Evolutionary conservation across 2,888 invertebrate species (phyloP).

Genomic region (Apotomis betuletana): DNA sequence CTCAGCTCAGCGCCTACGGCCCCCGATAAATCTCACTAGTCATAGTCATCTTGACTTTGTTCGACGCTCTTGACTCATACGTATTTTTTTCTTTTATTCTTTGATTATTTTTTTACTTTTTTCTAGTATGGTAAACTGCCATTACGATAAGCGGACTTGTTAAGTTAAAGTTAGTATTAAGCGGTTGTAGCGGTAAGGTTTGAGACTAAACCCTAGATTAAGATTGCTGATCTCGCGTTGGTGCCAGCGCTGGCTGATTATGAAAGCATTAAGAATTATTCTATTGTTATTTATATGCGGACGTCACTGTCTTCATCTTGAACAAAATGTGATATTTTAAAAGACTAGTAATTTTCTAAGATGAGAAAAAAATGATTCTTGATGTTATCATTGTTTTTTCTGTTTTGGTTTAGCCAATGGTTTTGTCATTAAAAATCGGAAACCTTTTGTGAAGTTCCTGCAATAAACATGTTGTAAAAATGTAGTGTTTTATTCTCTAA

Average conservation of each 20-base stretch:
- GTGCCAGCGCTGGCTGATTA: conserved; percentile 72
- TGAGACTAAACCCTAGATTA: conserved; percentile 73
- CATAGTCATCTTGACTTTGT: conserved; percentile 50
- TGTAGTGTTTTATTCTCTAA: conserved; percentile 44
- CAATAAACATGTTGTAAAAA: conserved; percentile 66
- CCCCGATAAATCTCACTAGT: conserved; percentile 65
- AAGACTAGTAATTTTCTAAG: conserved; percentile 78
- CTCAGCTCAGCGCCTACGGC: conserved; percentile 63
- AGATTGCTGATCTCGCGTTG: conserved; percentile 81
- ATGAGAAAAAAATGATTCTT: conserved; percentile 78
- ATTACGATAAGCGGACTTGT: conserved; percentile 73
- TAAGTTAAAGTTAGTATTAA: conserved; percentile 75
- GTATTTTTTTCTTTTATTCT: conserved; percentile 65
- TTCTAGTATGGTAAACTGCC: conserved; percentile 72
- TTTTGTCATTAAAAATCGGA: conserved; percentile 76
- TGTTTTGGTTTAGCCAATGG: conserved; percentile 68
- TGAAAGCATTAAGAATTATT: conserved; percentile 83
- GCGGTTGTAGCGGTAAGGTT: conserved; percentile 72
- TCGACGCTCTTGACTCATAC: conserved; percentile 53
- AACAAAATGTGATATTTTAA: conserved; percentile 82
- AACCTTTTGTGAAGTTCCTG: conserved; percentile 81
- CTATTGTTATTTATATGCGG: conserved; percentile 79
- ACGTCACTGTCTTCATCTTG: conserved; percentile 80
- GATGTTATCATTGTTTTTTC: conserved; percentile 74
- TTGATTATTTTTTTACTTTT: conserved; percentile 58